Conservation (phyloP, 2,888 invertebrate species). For the Agrotis segetum region DNA sequence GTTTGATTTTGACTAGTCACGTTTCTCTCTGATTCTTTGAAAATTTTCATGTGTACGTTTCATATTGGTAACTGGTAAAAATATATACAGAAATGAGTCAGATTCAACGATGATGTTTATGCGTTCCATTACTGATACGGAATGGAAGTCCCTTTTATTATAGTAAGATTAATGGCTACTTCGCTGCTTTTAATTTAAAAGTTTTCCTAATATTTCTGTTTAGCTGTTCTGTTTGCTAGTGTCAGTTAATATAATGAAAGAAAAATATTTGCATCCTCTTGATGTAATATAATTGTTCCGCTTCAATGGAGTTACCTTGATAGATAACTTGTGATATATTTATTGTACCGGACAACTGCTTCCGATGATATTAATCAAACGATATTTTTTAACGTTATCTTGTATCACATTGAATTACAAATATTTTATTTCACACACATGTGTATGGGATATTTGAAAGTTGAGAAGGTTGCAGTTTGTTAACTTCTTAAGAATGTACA, state of each 20-base stretch:
- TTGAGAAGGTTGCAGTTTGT: no score
- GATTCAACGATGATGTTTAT: neutral
- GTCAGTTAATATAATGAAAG: neutral
- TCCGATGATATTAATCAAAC: neutral
- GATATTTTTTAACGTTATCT: neutral
- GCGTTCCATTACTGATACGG: neutral
- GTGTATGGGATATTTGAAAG: neutral
- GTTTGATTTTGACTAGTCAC: slow-evolving; percentile 14
- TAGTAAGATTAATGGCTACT: neutral
- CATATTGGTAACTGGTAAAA: neutral
- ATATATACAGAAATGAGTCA: slow-evolving; percentile 31
- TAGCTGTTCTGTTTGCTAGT: neutral
- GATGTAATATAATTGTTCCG: slow-evolving; percentile 9
- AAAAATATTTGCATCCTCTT: slow-evolving; percentile 14
- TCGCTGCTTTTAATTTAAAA: neutral
- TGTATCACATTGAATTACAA: neutral
- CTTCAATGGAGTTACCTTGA: neutral
- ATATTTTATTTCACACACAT: neutral
- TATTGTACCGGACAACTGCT: neutral
- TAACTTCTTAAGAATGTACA: neutral
- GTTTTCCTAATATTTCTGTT: no score
- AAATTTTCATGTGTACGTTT: neutral
- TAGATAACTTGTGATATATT: neutral
- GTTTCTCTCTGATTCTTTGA: slow-evolving; percentile 7
- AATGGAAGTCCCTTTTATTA: neutral